These are phyloP conservation scores for Sinohyriopsis cumingii DNA, from an alignment of 2,888 invertebrate species.

Conservation along the genomic window DNA sequence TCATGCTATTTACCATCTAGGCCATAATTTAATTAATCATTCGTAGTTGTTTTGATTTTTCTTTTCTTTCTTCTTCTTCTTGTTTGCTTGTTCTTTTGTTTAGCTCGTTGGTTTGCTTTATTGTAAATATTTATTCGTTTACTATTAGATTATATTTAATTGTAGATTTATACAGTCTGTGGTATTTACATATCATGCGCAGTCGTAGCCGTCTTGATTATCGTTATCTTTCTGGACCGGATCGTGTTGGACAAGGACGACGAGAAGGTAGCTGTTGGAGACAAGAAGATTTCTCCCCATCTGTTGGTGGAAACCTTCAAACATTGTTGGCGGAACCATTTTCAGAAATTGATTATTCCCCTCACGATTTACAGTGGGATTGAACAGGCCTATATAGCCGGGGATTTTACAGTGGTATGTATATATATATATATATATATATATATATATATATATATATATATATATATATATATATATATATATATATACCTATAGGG, in stretches of 20 bases:
- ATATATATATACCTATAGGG: no score
- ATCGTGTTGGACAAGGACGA: constrained; percentile 54
- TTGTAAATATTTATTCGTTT: no score
- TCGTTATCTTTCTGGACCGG: constrained; percentile 87
- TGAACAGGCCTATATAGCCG: constrained; percentile 96
- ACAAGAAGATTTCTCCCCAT: constrained; percentile 26
- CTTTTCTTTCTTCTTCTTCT: no score
- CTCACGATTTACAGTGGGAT: constrained; percentile 97
- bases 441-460: no score
- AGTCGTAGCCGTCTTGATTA: constrained; percentile 86
- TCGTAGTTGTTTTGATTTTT: no score
- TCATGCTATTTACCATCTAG: no score
- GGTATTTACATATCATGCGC: constrained; percentile 92
- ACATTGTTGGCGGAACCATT: constrained; percentile 87
- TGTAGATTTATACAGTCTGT: constrained; percentile 85
- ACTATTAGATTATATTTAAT: constrained; percentile 72
- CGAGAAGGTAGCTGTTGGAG: constrained; percentile 16
- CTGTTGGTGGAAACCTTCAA: constrained; percentile 81
- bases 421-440: background rate
- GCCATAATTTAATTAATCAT: no score
- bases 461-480: no score
- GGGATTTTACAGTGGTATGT: constrained; percentile 74
- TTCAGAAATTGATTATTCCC: constrained; percentile 93
- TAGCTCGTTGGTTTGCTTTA: no score
- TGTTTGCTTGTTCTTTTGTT: no score